Percentiles rank a stretch among this genome's conserved stretches.
Conservation (phyloP, 2,113 vertebrate genomes). For the Scytalopus superciliaris region DNA sequence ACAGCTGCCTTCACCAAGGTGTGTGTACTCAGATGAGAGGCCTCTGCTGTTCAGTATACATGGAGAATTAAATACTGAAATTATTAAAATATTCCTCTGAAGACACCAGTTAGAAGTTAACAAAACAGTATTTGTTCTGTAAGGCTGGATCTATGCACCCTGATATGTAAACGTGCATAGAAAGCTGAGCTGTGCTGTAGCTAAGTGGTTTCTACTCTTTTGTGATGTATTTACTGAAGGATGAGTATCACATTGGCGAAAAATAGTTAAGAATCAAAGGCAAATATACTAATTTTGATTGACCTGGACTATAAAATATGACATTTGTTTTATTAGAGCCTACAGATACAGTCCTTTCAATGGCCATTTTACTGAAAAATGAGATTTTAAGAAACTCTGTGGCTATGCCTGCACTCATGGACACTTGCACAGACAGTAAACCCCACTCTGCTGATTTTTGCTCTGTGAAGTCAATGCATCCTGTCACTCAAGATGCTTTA, state of each 20-base stretch:
- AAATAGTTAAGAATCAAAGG: neutral
- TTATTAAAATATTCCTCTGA: neutral
- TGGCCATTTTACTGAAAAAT: neutral
- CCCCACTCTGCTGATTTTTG: neutral
- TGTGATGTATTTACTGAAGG: neutral
- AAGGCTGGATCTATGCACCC: neutral
- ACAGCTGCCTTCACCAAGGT: neutral
- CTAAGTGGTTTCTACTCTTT: neutral
- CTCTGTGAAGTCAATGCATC: neutral
- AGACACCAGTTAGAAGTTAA: neutral
- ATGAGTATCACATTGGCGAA: rapidly evolving
- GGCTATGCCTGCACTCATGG: rapidly evolving
- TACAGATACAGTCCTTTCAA: neutral
- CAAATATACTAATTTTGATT: neutral
- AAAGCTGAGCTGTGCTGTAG: neutral
- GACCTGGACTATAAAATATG: neutral
- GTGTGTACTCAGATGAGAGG: neutral
- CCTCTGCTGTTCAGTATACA: neutral
- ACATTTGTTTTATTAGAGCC: neutral
- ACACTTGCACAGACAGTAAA: rapidly evolving
- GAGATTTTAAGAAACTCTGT: neutral
- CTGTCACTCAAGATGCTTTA: neutral
- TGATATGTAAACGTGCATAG: neutral
- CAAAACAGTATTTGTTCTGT: neutral
- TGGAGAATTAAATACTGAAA: neutral